Conservation (phyloP, 2,888 invertebrate species). For the Caenorhabditis sulstoni region DNA sequence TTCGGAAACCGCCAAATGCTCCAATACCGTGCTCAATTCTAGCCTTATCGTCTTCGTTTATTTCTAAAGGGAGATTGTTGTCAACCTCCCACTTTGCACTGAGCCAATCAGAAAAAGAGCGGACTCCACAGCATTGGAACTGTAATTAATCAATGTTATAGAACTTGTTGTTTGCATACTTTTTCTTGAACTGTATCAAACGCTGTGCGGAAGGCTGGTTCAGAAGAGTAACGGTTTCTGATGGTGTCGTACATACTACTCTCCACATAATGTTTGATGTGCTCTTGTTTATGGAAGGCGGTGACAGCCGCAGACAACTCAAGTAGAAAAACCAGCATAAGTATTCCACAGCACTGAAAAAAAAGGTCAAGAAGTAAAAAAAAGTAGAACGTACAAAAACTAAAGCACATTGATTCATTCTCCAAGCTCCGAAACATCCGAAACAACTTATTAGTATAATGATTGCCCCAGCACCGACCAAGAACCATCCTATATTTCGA, state of each 20-base stretch:
- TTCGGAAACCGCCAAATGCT: conserved; percentile 66
- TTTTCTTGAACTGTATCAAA: conserved; percentile 86
- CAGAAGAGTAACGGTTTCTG: conserved; percentile 84
- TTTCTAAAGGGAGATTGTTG: conserved; percentile 22
- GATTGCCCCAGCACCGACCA: conserved; percentile 86
- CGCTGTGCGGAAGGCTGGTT: conserved; percentile 83
- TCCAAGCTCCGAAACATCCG: conserved; percentile 89
- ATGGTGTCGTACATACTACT: conserved; percentile 85
- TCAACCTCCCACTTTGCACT: conserved; percentile 70
- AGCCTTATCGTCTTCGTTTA: conserved; percentile 36
- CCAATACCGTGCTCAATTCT: conserved; percentile 76
- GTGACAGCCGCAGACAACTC: conserved; percentile 88
- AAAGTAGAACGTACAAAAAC: conserved; percentile 84
- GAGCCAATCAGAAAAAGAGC: conserved; percentile 86
- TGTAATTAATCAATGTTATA: no score
- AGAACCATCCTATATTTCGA: conserved; percentile 86
- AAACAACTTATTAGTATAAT: conserved; percentile 88
- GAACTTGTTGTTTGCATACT: neutral
- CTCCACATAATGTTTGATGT: conserved; percentile 84
- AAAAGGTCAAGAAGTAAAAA: neutral
- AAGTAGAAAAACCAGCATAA: conserved; percentile 88
- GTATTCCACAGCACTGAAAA: conserved; percentile 87
- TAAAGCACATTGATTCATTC: conserved; percentile 88
- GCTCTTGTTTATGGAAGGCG: conserved; percentile 86
- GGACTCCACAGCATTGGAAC: conserved; percentile 89